phyloP scores from a whole-genome alignment of 2,797 vertebrate species.

The Acanthurus tractus region DNA sequence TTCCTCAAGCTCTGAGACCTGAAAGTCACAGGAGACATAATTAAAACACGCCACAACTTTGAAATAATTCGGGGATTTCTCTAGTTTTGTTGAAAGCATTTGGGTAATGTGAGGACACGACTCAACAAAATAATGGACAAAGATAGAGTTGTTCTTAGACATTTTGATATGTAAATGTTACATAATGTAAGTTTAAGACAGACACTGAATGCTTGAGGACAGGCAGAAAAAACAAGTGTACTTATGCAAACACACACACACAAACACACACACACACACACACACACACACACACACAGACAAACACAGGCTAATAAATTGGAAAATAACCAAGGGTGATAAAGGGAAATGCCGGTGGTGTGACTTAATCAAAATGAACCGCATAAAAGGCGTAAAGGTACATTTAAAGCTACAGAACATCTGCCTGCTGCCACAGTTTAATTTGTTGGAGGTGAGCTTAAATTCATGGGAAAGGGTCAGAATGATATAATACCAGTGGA shows the following conservation, averaged over 20 bases:
- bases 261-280: constrained; percentile 13
- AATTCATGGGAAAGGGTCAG: background rate
- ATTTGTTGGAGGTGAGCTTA: background rate
- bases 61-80: no score
- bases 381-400: background rate
- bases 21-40: no score
- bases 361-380: background rate
- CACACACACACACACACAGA: constrained; percentile 3
- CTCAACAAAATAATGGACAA: no score
- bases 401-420: constrained; percentile 16
- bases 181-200: no score
- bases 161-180: background rate
- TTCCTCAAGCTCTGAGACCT: no score
- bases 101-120: no score
- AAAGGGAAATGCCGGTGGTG: background rate
- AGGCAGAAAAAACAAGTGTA: background rate
- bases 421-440: constrained; percentile 9
- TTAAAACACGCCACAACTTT: no score
- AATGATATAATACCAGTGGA: background rate
- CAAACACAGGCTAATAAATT: background rate
- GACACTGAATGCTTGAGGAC: background rate
- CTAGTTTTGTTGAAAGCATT: no score
- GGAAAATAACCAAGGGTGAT: constrained; percentile 14
- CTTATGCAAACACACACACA: no score
- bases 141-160: no score